Base-by-base conservation (phyloP, 2,797 vertebrate species). In the Lophotriccus pileatus region DNA sequence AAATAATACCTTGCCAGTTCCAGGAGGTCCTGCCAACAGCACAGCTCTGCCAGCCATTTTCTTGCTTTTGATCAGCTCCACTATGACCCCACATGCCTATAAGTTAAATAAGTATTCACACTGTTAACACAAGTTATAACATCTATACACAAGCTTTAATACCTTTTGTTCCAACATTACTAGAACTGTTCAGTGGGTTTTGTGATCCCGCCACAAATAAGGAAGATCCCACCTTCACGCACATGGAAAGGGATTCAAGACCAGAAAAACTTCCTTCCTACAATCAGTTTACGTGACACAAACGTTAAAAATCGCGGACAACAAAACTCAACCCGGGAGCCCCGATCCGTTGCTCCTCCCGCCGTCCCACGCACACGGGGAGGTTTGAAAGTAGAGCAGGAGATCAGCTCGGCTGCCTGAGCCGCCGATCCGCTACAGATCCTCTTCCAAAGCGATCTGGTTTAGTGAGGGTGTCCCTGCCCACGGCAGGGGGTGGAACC, bases 21-120 rank as follows among this genome's bases (percentile, higher is more conserved):
- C 99, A 52, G 99, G 99, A 79, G 99, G 99, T 84, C 99, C 99
- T 36, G 99, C 99, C 94, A 99, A 97, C 94, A 99, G 97, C 84
- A 99, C 95, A 9, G 99, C 99, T 97, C 99, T 98, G 82, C 99
- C 99, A 94, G 99, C 98, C 99, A 99, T 99, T 97, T 99, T 99
- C 98, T 99, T 99, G 86, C 98, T 98, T 96, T 98, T 99, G 97
- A 99, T 99, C 85, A 99, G 97, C 87, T 99, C 99, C 34, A 99
- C 99, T 93, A 99, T 99, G 93, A 99, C 98, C 8, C 99, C 99
- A 97, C 99, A 99, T 36, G 99, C 99, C 99, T 99, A 3, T 2
- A 96, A 89, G 34, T 93, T 76, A 95, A 93, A 8, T 23, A 77
- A 72, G 7, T 14, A 83, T 91, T 90, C 52, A 44, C 4, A 50